These are phyloP conservation scores for Progne subis DNA, from an alignment of 2,113 vertebrate species.

Conservation along the genomic window DNA sequence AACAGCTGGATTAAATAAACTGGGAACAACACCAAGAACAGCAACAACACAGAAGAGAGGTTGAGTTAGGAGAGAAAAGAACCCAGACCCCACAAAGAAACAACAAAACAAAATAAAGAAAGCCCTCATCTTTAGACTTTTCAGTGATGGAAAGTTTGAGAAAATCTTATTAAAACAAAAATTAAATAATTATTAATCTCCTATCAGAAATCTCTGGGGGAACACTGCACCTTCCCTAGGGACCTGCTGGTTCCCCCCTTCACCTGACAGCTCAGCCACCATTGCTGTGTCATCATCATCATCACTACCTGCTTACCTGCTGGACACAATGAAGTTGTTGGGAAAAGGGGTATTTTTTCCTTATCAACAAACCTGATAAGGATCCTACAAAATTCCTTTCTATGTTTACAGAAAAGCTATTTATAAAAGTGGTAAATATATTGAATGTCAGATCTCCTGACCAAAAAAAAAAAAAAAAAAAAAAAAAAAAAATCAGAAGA, in stretches of 20 bases:
- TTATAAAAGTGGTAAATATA: background rate
- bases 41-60: background rate
- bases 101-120: background rate
- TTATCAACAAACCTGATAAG: background rate
- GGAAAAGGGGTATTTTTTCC: background rate
- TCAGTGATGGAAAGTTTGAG: background rate
- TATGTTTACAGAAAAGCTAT: background rate
- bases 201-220: background rate
- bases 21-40: background rate
- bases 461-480: background rate
- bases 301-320: background rate
- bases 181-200: background rate
- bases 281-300: background rate
- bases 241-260: background rate
- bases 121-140: background rate
- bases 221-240: background rate
- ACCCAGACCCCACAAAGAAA: background rate
- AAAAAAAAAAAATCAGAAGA: background rate
- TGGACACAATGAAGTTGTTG: fast-evolving
- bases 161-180: background rate
- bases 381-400: background rate
- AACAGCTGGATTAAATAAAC: background rate
- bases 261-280: background rate
- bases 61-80: background rate
- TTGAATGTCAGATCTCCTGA: fast-evolving